Base-by-base conservation (phyloP, 2,888 invertebrate species). In the Brachynemurus nebulosus region DNA sequence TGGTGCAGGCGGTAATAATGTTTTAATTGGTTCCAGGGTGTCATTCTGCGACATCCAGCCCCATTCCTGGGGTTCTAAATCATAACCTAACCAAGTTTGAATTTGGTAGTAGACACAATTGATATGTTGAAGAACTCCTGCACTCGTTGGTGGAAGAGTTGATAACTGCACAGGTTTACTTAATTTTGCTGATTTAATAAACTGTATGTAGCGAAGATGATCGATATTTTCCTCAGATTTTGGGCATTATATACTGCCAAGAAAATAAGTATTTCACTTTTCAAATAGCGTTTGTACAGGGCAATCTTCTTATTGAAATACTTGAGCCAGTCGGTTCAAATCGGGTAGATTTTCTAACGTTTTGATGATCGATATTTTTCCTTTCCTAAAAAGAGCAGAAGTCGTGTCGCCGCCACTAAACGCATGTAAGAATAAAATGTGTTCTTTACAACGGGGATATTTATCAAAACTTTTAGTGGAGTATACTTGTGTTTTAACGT, bases 261-360 rank as follows among this genome's bases (percentile, higher is more conserved):
- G 25, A 58, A 52, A 49, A 52, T 55, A 34, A 50, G 51, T 19
- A 51, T 34, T 53, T 53, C 53, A 54, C 45, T 52, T 39, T 55
- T 49, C 43, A 47, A 54, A 54, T 55, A 57, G 56, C 54, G 45
- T 51, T 52, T 58, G 54, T 48, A 43, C 46, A 9, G 57, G 52
- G 51, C 55, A 58, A 51, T 59, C 60, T 59, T 57, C 56, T 57
- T 57, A 48, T 55, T 55, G 49, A 56, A 59, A 60, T 54, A 44
- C 40, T 56, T 40, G 47, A 49, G 49, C 52, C 27, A 53, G 46
- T 52, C 53, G 42, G 49, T 55, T 50, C 44, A 57, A 56, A 55
- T 57, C 49, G 25, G 52, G 45, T 44, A 51, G 51, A 53, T 54
- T 57, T 47, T 56, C 54, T 35, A 55, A 48, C 40, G 45, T 42